phyloP scores from a whole-genome alignment of 2,113 vertebrate genomes.

The Microtus montanus region DNA sequence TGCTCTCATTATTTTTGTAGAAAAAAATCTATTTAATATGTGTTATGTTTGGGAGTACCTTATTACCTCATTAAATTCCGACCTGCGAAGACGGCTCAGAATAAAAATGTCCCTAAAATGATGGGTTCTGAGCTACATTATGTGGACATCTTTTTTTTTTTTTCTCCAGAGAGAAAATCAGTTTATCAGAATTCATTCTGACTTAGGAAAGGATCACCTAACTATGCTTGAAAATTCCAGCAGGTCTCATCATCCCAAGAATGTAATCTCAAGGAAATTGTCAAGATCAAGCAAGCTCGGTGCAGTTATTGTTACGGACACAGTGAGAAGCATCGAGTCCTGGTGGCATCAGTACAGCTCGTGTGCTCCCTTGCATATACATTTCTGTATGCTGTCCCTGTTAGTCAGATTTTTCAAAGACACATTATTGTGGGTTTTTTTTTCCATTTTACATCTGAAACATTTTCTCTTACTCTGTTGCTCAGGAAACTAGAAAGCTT shows the following conservation, averaged over 20 bases:
- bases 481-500: slow-evolving; percentile 8
- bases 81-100: slow-evolving; percentile 17
- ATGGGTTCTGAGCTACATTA: slow-evolving; percentile 34
- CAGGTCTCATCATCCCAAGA: slow-evolving; percentile 65
- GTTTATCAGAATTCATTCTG: slow-evolving; percentile 79
- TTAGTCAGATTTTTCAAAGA: slow-evolving; percentile 27
- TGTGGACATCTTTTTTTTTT: slow-evolving; percentile 59
- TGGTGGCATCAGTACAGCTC: accelerated
- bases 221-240: slow-evolving; percentile 65
- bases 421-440: background rate
- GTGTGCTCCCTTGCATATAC: background rate
- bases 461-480: background rate
- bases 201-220: slow-evolving; percentile 57
- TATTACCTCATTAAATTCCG: slow-evolving; percentile 72
- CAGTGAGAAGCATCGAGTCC: background rate
- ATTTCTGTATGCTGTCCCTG: background rate
- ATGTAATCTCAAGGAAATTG: slow-evolving; percentile 69
- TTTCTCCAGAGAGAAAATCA: slow-evolving; percentile 62
- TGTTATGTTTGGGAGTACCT: slow-evolving; percentile 49
- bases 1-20: background rate
- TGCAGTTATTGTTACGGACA: slow-evolving; percentile 12
- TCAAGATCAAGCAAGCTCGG: background rate
- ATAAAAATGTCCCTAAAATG: slow-evolving; percentile 12
- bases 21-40: slow-evolving; percentile 27
- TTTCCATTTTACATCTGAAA: background rate